Evolutionary conservation across 2,888 invertebrate species (phyloP).

Genomic region (Scaptomyza tumidula): DNA sequence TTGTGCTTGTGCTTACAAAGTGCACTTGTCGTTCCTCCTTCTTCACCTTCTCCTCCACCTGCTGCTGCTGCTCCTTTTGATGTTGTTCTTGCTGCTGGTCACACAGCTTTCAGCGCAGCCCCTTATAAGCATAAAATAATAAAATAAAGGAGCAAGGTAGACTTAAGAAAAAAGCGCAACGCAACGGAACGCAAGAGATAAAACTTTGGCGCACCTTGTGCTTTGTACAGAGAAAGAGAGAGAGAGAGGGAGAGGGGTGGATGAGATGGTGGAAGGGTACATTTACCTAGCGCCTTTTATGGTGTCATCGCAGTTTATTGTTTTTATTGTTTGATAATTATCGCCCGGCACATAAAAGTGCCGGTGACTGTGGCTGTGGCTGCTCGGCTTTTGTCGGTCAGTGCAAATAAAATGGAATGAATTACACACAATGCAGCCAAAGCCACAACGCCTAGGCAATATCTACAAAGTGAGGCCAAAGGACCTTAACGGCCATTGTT

Average conservation of each 20-base stretch:
- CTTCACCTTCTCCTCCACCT: not conserved
- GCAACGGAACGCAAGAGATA: conserved; percentile 61
- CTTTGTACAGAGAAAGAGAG: conserved; percentile 4
- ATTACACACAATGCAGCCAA: conserved; percentile 45
- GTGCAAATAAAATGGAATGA: conserved; percentile 58
- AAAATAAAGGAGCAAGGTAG: conserved; percentile 13
- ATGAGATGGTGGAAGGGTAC: not conserved
- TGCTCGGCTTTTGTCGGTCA: conserved; percentile 24
- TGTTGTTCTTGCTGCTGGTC: conserved; percentile 55
- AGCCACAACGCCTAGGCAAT: conserved; percentile 1
- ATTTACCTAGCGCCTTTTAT: conserved; percentile 50
- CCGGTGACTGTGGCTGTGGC: conserved; percentile 18
- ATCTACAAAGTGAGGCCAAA: conserved; percentile 41
- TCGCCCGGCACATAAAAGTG: conserved; percentile 65
- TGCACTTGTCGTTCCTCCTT: conserved; percentile 59
- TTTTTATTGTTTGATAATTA: conserved; percentile 78
- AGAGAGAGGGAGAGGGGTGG: not conserved
- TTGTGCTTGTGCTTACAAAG: conserved; percentile 62
- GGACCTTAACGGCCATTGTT: conserved; percentile 44
- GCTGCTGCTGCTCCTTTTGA: conserved; percentile 39
- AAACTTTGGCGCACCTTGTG: conserved; percentile 68
- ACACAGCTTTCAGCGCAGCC: conserved; percentile 52
- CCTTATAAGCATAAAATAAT: conserved; percentile 47
- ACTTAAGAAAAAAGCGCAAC: conserved; percentile 40
- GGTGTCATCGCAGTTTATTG: conserved; percentile 75